Percentiles rank a stretch among this genome's conserved stretches.
Conservation (phyloP, 1,140 invertebrate genomes). For the Aphaenogaster rudis region DNA sequence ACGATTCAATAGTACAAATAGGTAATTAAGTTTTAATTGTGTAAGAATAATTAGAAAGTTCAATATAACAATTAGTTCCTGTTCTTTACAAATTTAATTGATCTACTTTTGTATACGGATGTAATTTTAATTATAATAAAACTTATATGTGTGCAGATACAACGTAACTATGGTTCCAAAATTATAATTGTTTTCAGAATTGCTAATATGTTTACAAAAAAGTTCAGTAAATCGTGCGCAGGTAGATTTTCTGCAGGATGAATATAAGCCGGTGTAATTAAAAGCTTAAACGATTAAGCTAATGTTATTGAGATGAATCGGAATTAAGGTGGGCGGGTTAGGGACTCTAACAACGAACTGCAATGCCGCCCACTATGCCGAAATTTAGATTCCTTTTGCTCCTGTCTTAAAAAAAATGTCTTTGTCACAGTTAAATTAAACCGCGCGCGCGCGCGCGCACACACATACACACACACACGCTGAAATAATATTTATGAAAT, state of each 20-base stretch:
- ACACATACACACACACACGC: background rate
- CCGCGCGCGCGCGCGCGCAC: slow-evolving; percentile 42
- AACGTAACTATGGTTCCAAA: background rate
- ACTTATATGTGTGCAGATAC: background rate
- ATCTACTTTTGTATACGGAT: background rate
- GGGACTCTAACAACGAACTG: slow-evolving; percentile 79
- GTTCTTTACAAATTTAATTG: background rate
- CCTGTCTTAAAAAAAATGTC: slow-evolving; percentile 74
- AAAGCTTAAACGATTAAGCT: slow-evolving; percentile 83
- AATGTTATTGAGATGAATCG: slow-evolving; percentile 86
- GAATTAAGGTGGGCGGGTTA: slow-evolving; percentile 76
- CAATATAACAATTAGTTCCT: background rate
- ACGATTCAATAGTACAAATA: background rate
- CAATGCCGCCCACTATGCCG: slow-evolving; percentile 78
- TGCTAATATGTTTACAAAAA: background rate
- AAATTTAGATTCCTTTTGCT: slow-evolving; percentile 74
- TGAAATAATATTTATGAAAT: slow-evolving; percentile 63
- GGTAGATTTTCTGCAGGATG: slow-evolving; percentile 64
- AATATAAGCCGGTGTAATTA: slow-evolving; percentile 79
- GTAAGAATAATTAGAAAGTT: background rate
- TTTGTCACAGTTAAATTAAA: slow-evolving; percentile 78
- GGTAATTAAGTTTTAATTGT: background rate
- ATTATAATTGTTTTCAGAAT: slow-evolving; percentile 23
- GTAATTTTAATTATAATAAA: slow-evolving; percentile 9
- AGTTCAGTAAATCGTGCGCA: slow-evolving; percentile 40